phyloP scores from a whole-genome alignment of 2,888 invertebrate species.

The Epirrita christyi region DNA sequence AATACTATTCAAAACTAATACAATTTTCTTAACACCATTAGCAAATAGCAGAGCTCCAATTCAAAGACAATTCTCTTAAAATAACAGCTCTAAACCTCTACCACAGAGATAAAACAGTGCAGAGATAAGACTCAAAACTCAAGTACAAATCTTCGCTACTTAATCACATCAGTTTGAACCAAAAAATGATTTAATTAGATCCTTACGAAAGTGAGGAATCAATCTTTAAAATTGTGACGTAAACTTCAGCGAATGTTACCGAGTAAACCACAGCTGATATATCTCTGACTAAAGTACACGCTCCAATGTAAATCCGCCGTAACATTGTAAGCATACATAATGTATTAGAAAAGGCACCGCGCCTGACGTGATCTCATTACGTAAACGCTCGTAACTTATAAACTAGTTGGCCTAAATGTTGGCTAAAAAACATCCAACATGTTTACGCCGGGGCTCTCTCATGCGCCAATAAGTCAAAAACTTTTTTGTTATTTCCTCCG shows the following conservation, averaged over 20 bases:
- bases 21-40: constrained; percentile 19
- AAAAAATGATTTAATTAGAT: constrained; percentile 2
- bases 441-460: constrained; percentile 62
- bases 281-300: constrained; percentile 8
- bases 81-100: constrained; percentile 33
- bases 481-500: constrained; percentile 70
- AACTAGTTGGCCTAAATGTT: constrained; percentile 62
- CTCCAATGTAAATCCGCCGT: constrained; percentile 10
- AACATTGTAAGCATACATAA: constrained; percentile 28
- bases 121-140: constrained; percentile 38
- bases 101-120: constrained; percentile 42
- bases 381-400: constrained; percentile 59
- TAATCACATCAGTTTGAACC: constrained; percentile 39
- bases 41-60: constrained; percentile 23
- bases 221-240: neutral
- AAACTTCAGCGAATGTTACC: neutral
- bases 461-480: constrained; percentile 63
- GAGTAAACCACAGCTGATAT: constrained; percentile 5
- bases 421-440: constrained; percentile 71
- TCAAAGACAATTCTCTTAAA: constrained; percentile 30
- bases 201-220: neutral
- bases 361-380: constrained; percentile 53
- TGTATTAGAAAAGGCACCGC: constrained; percentile 39
- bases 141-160: constrained; percentile 39
- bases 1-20: constrained; percentile 5